Conservation (phyloP, 2,797 vertebrate species). For the Scleropages formosus region DNA sequence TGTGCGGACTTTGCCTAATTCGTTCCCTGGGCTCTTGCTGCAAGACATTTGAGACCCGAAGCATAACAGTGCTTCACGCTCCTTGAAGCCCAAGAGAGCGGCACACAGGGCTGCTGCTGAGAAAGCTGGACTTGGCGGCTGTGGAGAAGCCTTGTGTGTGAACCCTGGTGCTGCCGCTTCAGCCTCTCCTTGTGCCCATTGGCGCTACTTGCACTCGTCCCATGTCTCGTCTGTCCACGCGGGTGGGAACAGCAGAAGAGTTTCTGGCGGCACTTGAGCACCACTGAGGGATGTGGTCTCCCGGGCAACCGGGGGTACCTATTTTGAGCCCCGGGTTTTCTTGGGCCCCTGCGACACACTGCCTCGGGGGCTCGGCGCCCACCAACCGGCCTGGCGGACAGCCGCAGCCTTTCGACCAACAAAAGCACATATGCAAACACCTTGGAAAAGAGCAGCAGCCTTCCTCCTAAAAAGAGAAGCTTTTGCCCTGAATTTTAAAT, state of each 20-base stretch:
- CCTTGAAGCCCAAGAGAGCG: not conserved
- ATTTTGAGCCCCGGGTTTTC: slow-evolving; percentile 63
- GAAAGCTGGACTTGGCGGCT: not conserved
- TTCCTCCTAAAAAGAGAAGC: not conserved
- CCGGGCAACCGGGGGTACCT: slow-evolving; percentile 68
- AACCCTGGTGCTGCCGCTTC: not conserved
- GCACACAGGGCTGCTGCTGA: not conserved
- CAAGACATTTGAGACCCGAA: not conserved
- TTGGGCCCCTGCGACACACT: slow-evolving; percentile 35
- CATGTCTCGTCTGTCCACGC: slow-evolving; percentile 22
- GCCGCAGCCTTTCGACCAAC: not conserved
- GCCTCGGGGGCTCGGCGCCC: slow-evolving; percentile 2
- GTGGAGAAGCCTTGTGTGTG: not conserved
- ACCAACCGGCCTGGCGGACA: not conserved
- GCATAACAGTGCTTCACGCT: not conserved
- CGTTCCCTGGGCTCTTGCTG: no score
- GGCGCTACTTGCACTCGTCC: not conserved
- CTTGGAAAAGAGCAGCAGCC: not conserved
- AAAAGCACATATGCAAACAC: not conserved
- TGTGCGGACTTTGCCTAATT: no score
- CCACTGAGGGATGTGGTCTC: slow-evolving; percentile 62
- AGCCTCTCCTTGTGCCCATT: not conserved
- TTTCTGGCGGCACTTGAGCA: slow-evolving; percentile 43
- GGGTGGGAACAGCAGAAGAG: slow-evolving; percentile 10
- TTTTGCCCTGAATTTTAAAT: not conserved